Percentiles rank a stretch among this genome's conserved stretches.
Evolutionary conservation across 1,140 invertebrate species (phyloP).

Genomic region (Hirudo medicinalis): DNA sequence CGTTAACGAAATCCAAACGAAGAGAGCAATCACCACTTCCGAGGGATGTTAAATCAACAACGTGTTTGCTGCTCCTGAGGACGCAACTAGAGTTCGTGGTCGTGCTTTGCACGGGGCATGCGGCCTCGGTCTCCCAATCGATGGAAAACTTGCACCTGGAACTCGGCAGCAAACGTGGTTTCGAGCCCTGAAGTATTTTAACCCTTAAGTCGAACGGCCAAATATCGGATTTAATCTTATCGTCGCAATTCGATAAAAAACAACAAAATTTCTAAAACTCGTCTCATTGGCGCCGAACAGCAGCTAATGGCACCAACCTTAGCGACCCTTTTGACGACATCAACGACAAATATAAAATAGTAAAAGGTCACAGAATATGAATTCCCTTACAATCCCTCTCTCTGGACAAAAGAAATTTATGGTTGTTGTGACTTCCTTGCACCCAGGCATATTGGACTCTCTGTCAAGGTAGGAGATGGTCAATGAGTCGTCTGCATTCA

Average conservation of each 20-base stretch:
- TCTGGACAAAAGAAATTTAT: not conserved
- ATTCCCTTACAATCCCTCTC: not conserved
- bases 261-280: not conserved
- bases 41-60: too few species aligned
- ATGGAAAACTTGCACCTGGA: slow-evolving; percentile 2
- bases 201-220: not conserved
- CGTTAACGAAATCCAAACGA: not conserved
- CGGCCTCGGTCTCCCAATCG: slow-evolving; percentile 14
- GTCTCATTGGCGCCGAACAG: not conserved
- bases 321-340: not conserved
- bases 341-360: too few species aligned
- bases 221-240: not conserved
- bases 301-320: not conserved
- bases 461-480: not conserved
- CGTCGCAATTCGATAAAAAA: not conserved
- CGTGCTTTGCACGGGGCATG: not conserved
- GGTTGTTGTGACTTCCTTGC: not conserved
- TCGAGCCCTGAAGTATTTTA: slow-evolving; percentile 8
- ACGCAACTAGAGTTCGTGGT: not conserved
- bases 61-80: not conserved
- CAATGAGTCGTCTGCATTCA: not conserved
- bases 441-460: not conserved
- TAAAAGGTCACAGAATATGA: too few species aligned
- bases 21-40: too few species aligned
- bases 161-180: not conserved